Conservation (phyloP, 2,797 vertebrate genomes). For the Zalophus californianus region DNA sequence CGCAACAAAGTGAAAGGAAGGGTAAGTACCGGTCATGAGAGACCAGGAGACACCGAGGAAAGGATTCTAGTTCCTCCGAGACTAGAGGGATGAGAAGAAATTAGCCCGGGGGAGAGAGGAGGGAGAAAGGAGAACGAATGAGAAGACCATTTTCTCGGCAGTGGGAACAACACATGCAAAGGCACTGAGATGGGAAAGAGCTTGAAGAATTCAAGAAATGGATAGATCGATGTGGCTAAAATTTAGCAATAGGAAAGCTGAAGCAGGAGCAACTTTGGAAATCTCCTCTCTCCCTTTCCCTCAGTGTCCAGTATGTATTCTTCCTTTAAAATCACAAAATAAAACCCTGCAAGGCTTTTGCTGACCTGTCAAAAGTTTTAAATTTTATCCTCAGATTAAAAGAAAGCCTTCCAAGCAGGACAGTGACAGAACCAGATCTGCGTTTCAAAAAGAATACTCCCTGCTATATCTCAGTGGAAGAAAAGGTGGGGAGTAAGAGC, state of each 20-base stretch:
- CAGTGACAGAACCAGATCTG: not conserved
- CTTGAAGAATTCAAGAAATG: not conserved
- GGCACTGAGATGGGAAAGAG: not conserved
- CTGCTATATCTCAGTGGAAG: not conserved
- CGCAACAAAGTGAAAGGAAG: not conserved
- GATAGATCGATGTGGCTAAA: not conserved
- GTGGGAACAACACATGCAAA: not conserved
- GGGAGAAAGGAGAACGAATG: not conserved
- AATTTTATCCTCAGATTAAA: not conserved
- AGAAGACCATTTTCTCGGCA: not conserved
- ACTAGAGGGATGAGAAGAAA: not conserved
- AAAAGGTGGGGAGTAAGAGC: not conserved
- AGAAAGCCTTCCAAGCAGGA: not conserved
- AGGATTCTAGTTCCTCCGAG: not conserved
- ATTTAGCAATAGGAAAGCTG: not conserved
- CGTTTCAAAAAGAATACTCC: not conserved
- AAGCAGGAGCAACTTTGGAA: not conserved
- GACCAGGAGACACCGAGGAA: not conserved
- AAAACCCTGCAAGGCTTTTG: not conserved
- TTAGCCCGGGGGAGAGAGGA: not conserved
- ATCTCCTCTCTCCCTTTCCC: not conserved
- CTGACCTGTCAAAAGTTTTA: not conserved
- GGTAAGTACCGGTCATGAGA: not conserved
- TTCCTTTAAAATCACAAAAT: constrained; percentile 45
- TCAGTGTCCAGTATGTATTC: not conserved